Evolutionary conservation across 2,888 invertebrate species (phyloP), one percentile per base, ranked within the genome.

Genomic region (Eledone cirrhosa): DNA sequence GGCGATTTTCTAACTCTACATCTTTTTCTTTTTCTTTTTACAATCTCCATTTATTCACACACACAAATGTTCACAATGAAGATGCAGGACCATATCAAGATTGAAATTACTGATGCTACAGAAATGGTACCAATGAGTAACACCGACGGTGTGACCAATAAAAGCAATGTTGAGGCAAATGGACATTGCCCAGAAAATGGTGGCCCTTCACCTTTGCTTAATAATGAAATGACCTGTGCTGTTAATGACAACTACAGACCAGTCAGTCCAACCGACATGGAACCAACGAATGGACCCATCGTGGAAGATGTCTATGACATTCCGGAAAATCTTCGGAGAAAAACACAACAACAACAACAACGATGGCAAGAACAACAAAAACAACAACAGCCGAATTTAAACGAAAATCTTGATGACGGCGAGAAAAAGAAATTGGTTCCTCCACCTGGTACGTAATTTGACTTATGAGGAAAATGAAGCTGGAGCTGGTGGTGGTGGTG

Each of bases 381-480:
- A 41, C 41, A 41, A 11, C 41, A 41, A 11, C 33, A 72, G 41
- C 72, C 72, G 14, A 11, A n/a, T n/a, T 72, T 31, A 33, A 72
- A 41, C 14, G 72, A 22, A 16, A 72, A 72, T n/a, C 14, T 41
- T 7, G n/a, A 33, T n/a, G 13, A 31, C 33, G 41, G 33, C 31
- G 72, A 72, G 2, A 33, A 16, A 16, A 41, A n/a, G 72, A 41
- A 72, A n/a, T 41, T n/a, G 41, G 41, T 24, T n/a, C 11, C 41
- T 72, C 22, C 72, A 33, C 33, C 33, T 72, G 72, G 72, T 72
- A 72, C 72, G 72, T 72, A 72, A 72, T 29, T 31, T 29, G 31
- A 33, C 14, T 72, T 41, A 41, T 41, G 41, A 2, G 8, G 41
- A 41, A 41, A 41, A 41, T 41, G 41, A 41, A 2, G 41, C 41